These are phyloP conservation scores for Pitta sordida DNA, from an alignment of 2,113 vertebrate genomes.

Conservation along the genomic window DNA sequence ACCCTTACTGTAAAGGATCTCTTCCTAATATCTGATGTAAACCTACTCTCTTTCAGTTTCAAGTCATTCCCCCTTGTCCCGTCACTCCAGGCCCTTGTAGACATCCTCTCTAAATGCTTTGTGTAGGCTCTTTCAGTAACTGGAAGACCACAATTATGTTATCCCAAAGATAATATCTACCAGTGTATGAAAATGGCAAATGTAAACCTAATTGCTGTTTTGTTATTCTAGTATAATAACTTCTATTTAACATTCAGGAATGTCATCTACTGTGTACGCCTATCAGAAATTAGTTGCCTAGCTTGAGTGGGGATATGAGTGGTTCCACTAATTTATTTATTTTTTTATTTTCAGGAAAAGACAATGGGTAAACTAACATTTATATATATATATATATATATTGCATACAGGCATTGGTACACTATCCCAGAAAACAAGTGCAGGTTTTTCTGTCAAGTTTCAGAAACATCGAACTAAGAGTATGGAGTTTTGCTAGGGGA, in stretches of 20 bases:
- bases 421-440: neutral
- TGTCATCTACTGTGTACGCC: neutral
- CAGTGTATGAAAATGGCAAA: neutral
- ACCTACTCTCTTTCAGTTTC: neutral
- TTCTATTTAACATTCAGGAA: neutral
- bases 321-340: neutral
- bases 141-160: neutral
- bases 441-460: neutral
- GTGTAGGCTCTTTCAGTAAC: neutral
- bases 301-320: neutral
- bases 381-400: neutral
- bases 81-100: no score
- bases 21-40: neutral
- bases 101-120: neutral
- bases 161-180: neutral
- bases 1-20: neutral
- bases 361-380: neutral
- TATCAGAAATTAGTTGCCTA: neutral
- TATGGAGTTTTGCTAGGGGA: accelerated
- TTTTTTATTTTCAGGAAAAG: neutral
- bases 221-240: neutral
- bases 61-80: neutral
- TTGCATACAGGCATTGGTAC: neutral
- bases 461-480: neutral
- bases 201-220: neutral